Evolutionary conservation across 2,797 vertebrate species (phyloP).

Genomic region (Sitta carolinensis): DNA sequence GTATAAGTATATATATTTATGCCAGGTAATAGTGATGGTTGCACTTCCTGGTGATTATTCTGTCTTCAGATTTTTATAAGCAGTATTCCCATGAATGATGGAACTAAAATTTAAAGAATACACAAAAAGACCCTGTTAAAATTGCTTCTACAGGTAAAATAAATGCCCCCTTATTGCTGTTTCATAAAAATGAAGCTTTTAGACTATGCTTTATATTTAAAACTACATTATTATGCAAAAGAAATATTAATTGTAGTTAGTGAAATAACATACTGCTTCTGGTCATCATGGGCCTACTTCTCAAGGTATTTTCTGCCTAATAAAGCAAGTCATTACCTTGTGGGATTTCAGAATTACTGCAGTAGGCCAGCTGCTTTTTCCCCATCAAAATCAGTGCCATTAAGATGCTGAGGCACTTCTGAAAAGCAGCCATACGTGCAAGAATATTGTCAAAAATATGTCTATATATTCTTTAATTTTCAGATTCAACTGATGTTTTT

Average conservation of each 20-base stretch:
- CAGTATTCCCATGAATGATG: background rate
- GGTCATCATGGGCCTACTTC: background rate
- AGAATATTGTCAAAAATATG: background rate
- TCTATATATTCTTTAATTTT: background rate
- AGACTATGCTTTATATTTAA: background rate
- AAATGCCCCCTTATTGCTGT: background rate
- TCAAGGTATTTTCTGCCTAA: background rate
- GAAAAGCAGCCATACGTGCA: background rate
- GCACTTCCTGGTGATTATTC: background rate
- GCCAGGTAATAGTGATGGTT: background rate
- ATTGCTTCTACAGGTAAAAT: background rate
- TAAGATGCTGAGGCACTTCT: background rate
- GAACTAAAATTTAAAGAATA: background rate
- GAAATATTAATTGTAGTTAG: background rate
- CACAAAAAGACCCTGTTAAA: background rate
- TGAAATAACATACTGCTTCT: background rate
- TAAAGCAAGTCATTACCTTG: background rate
- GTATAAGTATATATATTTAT: background rate
- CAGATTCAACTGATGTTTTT: background rate
- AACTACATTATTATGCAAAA: background rate
- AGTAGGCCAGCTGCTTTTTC: background rate
- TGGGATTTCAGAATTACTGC: background rate
- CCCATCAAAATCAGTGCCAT: background rate
- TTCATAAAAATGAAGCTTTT: background rate
- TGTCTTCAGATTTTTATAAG: background rate